Evolutionary conservation across 2,113 vertebrate species (phyloP).

Genomic region (Aythya baeri): DNA sequence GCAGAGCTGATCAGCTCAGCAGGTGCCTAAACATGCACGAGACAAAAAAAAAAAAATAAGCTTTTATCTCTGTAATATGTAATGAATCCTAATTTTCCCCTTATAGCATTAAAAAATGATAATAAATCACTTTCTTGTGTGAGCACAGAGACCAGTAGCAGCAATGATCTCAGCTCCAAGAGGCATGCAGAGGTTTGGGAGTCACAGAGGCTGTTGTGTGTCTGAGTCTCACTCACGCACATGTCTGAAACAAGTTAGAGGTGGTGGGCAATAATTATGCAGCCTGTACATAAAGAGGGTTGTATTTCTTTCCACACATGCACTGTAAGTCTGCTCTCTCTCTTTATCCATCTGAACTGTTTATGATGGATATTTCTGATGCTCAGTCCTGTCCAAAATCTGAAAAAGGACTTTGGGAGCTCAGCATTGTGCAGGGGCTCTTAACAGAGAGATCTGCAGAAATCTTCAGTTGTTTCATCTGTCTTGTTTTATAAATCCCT

Average conservation of each 20-base stretch:
- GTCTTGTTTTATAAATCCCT: not conserved
- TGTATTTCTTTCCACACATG: not conserved
- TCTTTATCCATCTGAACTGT: not conserved
- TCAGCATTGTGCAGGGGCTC: not conserved
- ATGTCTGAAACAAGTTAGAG: not conserved
- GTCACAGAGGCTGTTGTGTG: not conserved
- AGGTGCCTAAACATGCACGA: slow-evolving; percentile 31
- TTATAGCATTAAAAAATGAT: not conserved
- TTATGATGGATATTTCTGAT: slow-evolving; percentile 9
- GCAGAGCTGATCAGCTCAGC: slow-evolving; percentile 44
- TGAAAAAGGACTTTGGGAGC: not conserved
- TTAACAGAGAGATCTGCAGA: not conserved
- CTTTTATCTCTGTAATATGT: slow-evolving; percentile 47
- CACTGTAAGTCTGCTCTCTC: not conserved
- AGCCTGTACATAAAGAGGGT: not conserved
- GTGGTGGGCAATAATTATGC: not conserved
- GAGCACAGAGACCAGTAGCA: not conserved
- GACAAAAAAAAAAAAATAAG: not conserved
- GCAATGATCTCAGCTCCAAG: not conserved
- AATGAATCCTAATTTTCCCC: slow-evolving; percentile 16
- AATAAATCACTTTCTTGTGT: not conserved
- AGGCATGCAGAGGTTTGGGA: not conserved
- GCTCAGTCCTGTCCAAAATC: not conserved
- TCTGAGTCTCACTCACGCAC: not conserved
- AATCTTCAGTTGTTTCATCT: not conserved